Evolutionary conservation across 2,888 invertebrate species (phyloP).

Genomic region (Melipona bicolor): DNA sequence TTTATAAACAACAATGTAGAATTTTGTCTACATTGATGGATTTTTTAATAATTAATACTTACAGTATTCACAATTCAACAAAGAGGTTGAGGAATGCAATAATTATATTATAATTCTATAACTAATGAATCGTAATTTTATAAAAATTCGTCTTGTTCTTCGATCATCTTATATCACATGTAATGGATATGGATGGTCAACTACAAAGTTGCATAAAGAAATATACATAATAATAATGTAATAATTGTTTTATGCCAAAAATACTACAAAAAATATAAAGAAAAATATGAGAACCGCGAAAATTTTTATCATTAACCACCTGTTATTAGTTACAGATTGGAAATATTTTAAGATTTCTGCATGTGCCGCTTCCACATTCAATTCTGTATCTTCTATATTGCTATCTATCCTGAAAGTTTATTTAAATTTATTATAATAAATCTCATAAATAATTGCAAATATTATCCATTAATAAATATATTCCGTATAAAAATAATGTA

Average conservation of each 20-base stretch:
- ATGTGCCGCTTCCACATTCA: conserved; percentile 99
- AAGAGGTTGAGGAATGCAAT: conserved; percentile 67
- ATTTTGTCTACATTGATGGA: conserved; percentile 44
- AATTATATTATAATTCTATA: conserved; percentile 54
- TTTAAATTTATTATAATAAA: conserved; percentile 4
- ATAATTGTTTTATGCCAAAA: conserved; percentile 90
- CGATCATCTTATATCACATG: conserved; percentile 61
- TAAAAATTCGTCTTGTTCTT: conserved; percentile 62
- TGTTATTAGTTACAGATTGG: conserved; percentile 97
- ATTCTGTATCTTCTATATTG: conserved; percentile 96
- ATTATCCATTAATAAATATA: background rate
- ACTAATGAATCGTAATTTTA: conserved; percentile 52
- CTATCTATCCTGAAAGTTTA: conserved; percentile 92
- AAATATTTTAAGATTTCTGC: conserved; percentile 99
- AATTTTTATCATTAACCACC: conserved; percentile 99
- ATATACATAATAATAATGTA: conserved; percentile 32
- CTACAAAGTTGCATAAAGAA: conserved; percentile 41
- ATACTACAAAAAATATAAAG: conserved; percentile 99
- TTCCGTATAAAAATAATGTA: background rate
- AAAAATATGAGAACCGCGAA: conserved; percentile 99
- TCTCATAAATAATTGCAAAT: conserved; percentile 1
- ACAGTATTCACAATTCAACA: conserved; percentile 69
- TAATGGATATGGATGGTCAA: conserved; percentile 61
- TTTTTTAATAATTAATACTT: conserved; percentile 61
- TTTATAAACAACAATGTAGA: conserved; percentile 55